phyloP scores from a whole-genome alignment of 2,797 vertebrate species.

The Anguilla anguilla region DNA sequence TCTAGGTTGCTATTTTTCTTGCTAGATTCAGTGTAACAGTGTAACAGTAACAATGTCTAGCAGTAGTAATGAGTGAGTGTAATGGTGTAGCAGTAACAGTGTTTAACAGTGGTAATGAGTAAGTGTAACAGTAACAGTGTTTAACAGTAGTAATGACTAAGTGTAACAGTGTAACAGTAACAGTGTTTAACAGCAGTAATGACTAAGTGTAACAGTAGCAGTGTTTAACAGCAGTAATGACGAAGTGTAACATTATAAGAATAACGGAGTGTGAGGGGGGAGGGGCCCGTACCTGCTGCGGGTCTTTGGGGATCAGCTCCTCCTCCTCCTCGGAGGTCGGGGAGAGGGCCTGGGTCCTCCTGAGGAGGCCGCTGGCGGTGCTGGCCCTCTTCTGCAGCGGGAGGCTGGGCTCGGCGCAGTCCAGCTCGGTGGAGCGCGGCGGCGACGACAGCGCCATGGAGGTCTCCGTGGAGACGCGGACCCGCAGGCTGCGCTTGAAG shows the following conservation, averaged over 20 bases:
- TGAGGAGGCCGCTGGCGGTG: constrained; percentile 65
- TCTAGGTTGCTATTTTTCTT: not conserved
- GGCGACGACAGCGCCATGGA: constrained; percentile 82
- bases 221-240: no score
- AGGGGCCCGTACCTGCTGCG: constrained; percentile 56
- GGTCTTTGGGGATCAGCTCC: constrained; percentile 62
- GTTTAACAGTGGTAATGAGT: not conserved
- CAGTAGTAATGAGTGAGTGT: not conserved
- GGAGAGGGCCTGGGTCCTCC: constrained; percentile 70
- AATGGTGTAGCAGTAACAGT: not conserved
- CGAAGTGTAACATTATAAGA: no score
- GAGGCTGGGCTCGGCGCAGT: constrained; percentile 49
- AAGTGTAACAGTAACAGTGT: not conserved
- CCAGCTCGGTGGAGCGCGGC: constrained; percentile 52
- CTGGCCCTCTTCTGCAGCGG: constrained; percentile 63
- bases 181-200: not conserved
- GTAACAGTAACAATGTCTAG: not conserved
- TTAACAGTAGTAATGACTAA: not conserved
- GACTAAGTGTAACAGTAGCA: not conserved
- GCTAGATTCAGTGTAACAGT: not conserved
- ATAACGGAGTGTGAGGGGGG: not conserved
- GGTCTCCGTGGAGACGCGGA: constrained; percentile 84
- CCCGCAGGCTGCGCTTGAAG: constrained; percentile 85
- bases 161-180: not conserved
- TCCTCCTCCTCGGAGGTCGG: constrained; percentile 76